These are phyloP conservation scores for Crocallis elinguaria DNA, from an alignment of 2,888 invertebrate genomes.

Conservation along the genomic window DNA sequence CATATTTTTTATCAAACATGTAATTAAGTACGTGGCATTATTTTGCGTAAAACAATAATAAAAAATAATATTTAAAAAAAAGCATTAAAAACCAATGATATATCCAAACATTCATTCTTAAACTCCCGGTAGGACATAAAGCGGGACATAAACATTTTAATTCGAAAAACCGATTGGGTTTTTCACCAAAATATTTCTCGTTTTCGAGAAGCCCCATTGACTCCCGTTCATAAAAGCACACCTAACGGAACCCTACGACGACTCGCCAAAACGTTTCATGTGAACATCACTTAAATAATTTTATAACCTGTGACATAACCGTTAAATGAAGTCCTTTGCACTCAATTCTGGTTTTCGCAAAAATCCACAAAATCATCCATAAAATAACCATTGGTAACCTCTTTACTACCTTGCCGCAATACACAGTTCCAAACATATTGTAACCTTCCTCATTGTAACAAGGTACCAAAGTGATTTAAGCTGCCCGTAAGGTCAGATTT, in stretches of 20 bases:
- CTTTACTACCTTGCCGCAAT: background rate
- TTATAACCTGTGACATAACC: constrained; percentile 31
- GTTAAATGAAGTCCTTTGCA: constrained; percentile 25
- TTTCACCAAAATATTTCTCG: constrained; percentile 1
- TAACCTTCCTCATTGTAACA: background rate
- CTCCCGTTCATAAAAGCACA: constrained; percentile 4
- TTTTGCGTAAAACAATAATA: too few species aligned
- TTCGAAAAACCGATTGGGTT: constrained; percentile 1
- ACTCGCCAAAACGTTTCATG: background rate
- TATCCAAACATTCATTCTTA: background rate
- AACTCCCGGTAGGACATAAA: background rate
- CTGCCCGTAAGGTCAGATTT: background rate
- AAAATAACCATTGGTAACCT: background rate
- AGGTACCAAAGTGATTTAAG: background rate
- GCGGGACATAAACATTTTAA: constrained; percentile 1
- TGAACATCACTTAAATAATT: constrained; percentile 30
- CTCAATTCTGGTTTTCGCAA: constrained; percentile 7
- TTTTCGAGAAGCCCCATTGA: constrained; percentile 20
- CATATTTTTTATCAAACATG: too few species aligned
- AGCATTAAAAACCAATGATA: background rate
- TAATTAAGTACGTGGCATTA: too few species aligned
- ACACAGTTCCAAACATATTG: background rate
- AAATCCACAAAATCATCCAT: background rate
- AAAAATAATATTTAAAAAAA: too few species aligned
- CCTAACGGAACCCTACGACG: constrained; percentile 12